phyloP scores from a whole-genome alignment of 2,113 vertebrate species.

The Lepisosteus oculatus region DNA sequence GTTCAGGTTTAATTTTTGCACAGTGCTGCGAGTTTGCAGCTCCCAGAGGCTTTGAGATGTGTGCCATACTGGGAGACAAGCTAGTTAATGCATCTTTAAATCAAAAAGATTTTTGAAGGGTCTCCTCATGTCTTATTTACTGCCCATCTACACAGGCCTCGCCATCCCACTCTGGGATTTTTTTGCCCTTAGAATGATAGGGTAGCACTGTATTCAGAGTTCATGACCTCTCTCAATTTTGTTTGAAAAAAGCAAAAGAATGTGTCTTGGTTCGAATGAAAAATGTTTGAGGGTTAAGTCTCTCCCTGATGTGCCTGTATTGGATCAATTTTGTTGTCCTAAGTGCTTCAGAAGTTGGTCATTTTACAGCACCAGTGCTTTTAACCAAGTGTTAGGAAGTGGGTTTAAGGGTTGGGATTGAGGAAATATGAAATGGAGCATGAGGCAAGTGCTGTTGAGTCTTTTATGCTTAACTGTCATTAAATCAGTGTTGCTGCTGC shows the following conservation, averaged over 20 bases:
- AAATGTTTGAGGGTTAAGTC: slow-evolving; percentile 33
- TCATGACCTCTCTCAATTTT: slow-evolving; percentile 51
- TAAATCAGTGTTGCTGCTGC: background rate
- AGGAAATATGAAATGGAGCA: slow-evolving; percentile 4
- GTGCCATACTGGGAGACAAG: slow-evolving; percentile 38
- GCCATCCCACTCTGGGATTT: slow-evolving; percentile 34
- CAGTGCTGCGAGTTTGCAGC: slow-evolving; percentile 34
- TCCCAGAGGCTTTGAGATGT: slow-evolving; percentile 24
- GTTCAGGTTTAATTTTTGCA: slow-evolving; percentile 28
- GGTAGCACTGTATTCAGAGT: slow-evolving; percentile 36
- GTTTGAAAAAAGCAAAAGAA: slow-evolving; percentile 31
- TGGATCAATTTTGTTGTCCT: slow-evolving; percentile 11
- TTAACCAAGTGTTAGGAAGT: slow-evolving; percentile 34
- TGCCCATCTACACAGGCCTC: slow-evolving; percentile 31
- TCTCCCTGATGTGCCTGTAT: slow-evolving; percentile 48
- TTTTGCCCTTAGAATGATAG: slow-evolving; percentile 17
- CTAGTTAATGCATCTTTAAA: slow-evolving; percentile 54
- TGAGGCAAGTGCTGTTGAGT: slow-evolving; percentile 15
- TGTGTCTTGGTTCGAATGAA: slow-evolving; percentile 31
- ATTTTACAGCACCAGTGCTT: slow-evolving; percentile 43
- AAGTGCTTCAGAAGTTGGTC: slow-evolving; percentile 41
- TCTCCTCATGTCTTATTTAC: slow-evolving; percentile 37
- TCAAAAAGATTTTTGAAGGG: slow-evolving; percentile 44
- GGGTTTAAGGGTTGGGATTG: slow-evolving; percentile 34
- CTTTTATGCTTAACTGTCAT: slow-evolving; percentile 7